Evolutionary conservation across 2,113 vertebrate genomes (phyloP).

Genomic region (Cryptomyrus ogoouensis): DNA sequence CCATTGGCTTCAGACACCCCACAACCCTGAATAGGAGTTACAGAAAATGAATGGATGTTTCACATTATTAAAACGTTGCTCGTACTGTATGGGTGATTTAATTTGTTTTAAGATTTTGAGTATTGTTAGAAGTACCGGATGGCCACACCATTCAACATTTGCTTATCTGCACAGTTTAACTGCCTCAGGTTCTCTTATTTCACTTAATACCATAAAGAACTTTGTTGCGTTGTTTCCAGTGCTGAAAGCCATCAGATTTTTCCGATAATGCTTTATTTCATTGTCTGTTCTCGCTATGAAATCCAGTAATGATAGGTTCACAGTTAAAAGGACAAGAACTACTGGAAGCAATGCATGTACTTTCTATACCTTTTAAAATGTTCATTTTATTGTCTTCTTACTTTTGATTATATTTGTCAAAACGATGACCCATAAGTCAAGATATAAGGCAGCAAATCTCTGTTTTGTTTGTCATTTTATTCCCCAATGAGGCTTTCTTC

Average conservation of each 20-base stretch:
- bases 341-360: background rate
- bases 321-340: background rate
- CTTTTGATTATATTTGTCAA: background rate
- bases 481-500: background rate
- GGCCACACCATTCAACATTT: background rate
- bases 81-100: too few relatives aligned
- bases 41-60: too few relatives aligned
- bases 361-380: too few relatives aligned
- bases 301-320: background rate
- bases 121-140: background rate
- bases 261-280: background rate
- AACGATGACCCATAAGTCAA: background rate
- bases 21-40: too few relatives aligned
- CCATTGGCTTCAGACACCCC: too few relatives aligned
- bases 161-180: background rate
- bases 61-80: too few relatives aligned
- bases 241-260: background rate
- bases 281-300: background rate
- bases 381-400: too few relatives aligned
- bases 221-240: background rate
- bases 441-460: too few relatives aligned
- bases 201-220: background rate
- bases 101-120: background rate
- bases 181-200: background rate
- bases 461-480: background rate